Conservation (phyloP, 2,888 invertebrate species). For the Cancer borealis region DNA sequence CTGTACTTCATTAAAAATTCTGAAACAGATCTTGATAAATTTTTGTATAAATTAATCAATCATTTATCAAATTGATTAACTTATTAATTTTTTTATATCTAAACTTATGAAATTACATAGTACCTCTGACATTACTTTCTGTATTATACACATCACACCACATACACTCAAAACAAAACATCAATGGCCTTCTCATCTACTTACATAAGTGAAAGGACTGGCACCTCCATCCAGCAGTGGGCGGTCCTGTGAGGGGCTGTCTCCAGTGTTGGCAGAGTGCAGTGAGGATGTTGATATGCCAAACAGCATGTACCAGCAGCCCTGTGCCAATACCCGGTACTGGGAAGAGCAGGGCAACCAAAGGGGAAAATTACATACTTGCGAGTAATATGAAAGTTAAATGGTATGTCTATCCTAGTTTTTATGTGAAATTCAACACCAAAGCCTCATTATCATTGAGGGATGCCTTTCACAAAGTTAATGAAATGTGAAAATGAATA, state of each 20-base stretch:
- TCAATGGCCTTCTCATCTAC: slow-evolving; percentile 39
- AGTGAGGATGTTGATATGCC: slow-evolving; percentile 72
- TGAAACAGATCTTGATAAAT: not conserved
- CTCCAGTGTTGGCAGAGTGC: slow-evolving; percentile 47
- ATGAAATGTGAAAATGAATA: no score
- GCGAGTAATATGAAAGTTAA: not conserved
- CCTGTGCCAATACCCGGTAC: slow-evolving; percentile 75
- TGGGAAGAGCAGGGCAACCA: not conserved
- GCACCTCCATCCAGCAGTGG: slow-evolving; percentile 58
- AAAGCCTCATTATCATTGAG: no score
- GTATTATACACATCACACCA: not conserved
- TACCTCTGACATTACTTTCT: not conserved
- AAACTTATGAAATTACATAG: not conserved
- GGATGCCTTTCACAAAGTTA: no score
- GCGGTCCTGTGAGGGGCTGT: slow-evolving; percentile 60
- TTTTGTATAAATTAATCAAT: not conserved
- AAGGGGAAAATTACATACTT: not conserved
- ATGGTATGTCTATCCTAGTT: not conserved
- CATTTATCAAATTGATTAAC: not conserved
- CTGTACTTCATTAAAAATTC: not conserved
- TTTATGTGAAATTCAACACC: not conserved
- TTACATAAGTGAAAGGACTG: slow-evolving; percentile 65
- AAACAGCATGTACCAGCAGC: slow-evolving; percentile 77
- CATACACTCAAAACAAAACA: not conserved
- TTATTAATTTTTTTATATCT: not conserved